Percentiles rank a stretch among this genome's conserved stretches.
Evolutionary conservation across 1,140 invertebrate species (phyloP).

Genomic region (Drosophila takahashii): DNA sequence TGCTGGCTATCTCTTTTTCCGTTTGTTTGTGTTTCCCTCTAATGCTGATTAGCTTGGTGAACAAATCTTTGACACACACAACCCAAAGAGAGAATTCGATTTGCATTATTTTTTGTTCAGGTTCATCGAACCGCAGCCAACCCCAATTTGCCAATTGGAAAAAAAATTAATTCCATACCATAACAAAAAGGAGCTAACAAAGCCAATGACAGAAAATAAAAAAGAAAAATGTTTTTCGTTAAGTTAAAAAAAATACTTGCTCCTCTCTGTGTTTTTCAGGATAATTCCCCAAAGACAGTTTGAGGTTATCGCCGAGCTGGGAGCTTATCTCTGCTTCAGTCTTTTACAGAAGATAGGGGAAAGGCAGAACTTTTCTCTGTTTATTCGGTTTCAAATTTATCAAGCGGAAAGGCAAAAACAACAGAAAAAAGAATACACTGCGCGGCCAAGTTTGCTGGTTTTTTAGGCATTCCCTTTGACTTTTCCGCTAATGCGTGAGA

Average conservation of each 20-base stretch:
- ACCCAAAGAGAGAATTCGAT: constrained; percentile 28
- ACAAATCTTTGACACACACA: constrained; percentile 32
- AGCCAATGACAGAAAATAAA: constrained; percentile 13
- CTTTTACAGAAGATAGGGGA: constrained; percentile 11
- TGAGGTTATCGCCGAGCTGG: constrained; percentile 55
- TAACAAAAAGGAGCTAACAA: constrained; percentile 3
- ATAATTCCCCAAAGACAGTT: constrained; percentile 61
- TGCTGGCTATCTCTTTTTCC: constrained; percentile 18
- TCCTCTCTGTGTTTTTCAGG: background rate
- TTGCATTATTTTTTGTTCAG: constrained; percentile 62
- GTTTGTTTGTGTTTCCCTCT: constrained; percentile 28
- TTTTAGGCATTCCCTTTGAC: constrained; percentile 24
- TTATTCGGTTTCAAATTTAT: constrained; percentile 79
- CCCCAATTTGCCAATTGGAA: constrained; percentile 65
- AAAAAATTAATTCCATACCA: constrained; percentile 19
- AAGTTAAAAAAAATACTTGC: background rate
- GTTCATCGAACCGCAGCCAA: constrained; percentile 69
- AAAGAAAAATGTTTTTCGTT: constrained; percentile 1
- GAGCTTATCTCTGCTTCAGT: constrained; percentile 35
- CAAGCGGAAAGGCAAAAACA: constrained; percentile 73
- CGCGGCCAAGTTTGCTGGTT: constrained; percentile 8
- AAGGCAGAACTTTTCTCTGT: constrained; percentile 52
- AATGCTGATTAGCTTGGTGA: constrained; percentile 44
- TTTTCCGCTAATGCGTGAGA: constrained; percentile 75
- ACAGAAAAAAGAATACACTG: constrained; percentile 52